Percentiles rank a stretch among this genome's conserved stretches.
phyloP scores from a whole-genome alignment of 2,113 vertebrate species.

The Poicephalus gulielmi region DNA sequence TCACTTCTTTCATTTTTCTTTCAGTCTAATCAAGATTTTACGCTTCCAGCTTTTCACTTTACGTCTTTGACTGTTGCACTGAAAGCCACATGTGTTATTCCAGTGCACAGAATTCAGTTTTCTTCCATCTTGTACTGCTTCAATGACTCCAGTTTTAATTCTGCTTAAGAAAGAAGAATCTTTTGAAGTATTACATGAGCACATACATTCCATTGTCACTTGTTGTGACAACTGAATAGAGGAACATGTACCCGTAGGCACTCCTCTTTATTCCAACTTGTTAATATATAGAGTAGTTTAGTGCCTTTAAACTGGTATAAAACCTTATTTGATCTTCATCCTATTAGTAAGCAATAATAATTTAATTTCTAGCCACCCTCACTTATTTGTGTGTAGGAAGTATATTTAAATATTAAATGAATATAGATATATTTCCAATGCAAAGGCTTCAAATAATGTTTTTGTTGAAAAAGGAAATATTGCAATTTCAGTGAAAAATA shows the following conservation, averaged over 20 bases:
- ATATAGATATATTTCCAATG: not conserved
- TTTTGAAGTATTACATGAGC: not conserved
- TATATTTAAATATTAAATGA: not conserved
- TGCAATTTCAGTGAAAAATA: not conserved
- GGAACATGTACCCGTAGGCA: not conserved
- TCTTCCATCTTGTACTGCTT: conserved; percentile 4
- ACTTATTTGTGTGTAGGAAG: not conserved
- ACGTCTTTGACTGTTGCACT: not conserved
- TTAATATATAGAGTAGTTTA: not conserved
- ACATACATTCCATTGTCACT: not conserved
- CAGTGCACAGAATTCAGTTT: conserved; percentile 22
- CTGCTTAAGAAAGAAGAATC: not conserved
- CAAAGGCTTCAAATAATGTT: not conserved
- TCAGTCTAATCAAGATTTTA: conserved; percentile 1
- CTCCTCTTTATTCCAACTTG: not conserved
- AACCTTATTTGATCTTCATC: not conserved
- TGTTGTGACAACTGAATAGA: not conserved
- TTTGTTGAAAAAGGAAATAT: not conserved
- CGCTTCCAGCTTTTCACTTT: conserved; percentile 3
- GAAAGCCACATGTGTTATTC: conserved; percentile 16
- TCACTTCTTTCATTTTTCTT: conserved; percentile 7
- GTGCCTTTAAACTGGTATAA: not conserved
- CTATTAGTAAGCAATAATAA: not conserved
- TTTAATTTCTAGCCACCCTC: not conserved
- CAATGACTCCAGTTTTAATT: conserved; percentile 16